These are phyloP conservation scores for Plotosus lineatus DNA, from an alignment of 2,113 vertebrate species.

Conservation along the genomic window DNA sequence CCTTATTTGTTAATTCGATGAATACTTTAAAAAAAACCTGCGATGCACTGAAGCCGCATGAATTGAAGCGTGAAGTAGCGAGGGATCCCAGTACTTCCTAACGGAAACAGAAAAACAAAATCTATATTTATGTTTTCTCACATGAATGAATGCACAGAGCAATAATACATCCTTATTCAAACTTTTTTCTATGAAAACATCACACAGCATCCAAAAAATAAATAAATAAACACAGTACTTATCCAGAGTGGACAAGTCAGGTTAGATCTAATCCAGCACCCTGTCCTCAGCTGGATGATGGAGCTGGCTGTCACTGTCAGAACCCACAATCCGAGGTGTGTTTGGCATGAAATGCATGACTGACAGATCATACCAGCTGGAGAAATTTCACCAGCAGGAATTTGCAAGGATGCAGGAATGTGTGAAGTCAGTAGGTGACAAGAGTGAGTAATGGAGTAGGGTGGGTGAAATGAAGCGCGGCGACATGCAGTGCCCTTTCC, in stretches of 20 bases:
- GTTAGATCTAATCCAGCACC: not conserved
- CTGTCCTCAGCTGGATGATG: not conserved
- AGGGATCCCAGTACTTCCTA: no score
- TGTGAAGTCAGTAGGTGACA: slow-evolving; percentile 53
- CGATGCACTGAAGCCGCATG: no score
- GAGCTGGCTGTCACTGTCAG: not conserved
- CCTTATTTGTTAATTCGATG: no score
- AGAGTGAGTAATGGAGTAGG: slow-evolving; percentile 59
- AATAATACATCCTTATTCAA: not conserved
- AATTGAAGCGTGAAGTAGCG: no score
- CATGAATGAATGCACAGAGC: not conserved
- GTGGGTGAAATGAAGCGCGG: slow-evolving; percentile 57
- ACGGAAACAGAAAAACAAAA: no score
- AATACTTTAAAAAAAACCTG: no score
- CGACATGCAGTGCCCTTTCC: slow-evolving; percentile 34
- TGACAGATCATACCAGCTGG: slow-evolving; percentile 21
- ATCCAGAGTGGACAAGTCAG: not conserved
- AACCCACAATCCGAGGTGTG: not conserved
- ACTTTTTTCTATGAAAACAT: not conserved
- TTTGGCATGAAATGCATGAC: not conserved
- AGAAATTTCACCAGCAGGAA: slow-evolving; percentile 11
- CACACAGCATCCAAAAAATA: not conserved
- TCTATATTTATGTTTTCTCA: no score
- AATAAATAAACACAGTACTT: no score
- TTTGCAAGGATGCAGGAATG: slow-evolving; percentile 13